A percentile compares a stretch with the other conserved stretches of the same genome.
Evolutionary conservation across 2,797 vertebrate species (phyloP).

Genomic region (Siniperca scherzeri): DNA sequence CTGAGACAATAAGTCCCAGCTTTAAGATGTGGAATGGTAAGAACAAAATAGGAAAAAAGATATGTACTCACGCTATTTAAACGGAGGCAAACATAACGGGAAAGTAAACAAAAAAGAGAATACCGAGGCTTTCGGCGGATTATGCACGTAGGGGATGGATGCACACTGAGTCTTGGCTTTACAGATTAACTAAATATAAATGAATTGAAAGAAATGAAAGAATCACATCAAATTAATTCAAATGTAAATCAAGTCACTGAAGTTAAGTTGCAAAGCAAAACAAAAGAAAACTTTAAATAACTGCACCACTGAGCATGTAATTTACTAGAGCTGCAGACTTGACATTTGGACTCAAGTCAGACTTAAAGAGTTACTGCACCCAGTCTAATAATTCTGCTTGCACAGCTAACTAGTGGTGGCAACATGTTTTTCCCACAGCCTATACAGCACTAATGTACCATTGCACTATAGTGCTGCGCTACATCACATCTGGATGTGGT

Average conservation of each 20-base stretch:
- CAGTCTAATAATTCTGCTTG: background rate
- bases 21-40: slow-evolving; percentile 25
- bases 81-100: background rate
- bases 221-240: background rate
- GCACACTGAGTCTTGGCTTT: background rate
- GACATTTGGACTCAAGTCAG: background rate
- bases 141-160: background rate
- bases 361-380: background rate
- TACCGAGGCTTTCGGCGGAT: background rate
- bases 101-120: background rate
- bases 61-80: background rate
- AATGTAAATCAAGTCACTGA: background rate
- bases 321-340: background rate
- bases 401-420: background rate
- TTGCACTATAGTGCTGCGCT: background rate
- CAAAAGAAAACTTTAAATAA: background rate
- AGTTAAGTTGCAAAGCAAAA: background rate
- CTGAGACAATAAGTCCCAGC: slow-evolving; percentile 52
- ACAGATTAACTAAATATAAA: background rate
- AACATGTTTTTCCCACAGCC: background rate
- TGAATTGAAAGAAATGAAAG: background rate
- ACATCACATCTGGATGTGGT: no score
- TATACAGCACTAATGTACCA: background rate
- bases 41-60: slow-evolving; percentile 30
- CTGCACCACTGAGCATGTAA: background rate